Evolutionary conservation across 2,797 vertebrate species (phyloP), one percentile per base, ranked within the genome.

Genomic region (Leptatherina wallacei): DNA sequence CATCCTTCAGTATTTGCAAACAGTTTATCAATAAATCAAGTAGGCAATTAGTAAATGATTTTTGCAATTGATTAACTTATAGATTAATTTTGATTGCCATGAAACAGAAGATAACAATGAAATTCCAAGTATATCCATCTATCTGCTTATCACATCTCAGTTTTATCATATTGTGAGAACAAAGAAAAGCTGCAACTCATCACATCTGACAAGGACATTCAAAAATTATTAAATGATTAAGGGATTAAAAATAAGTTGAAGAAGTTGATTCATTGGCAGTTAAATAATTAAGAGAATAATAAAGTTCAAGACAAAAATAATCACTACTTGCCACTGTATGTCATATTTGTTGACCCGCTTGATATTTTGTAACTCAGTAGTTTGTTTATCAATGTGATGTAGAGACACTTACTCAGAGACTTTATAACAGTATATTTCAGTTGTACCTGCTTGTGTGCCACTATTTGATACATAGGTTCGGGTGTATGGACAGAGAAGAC

Each of bases 401-500:
- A 22, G 27, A 10, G 38, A 56, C 0, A 24, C 7, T 56, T 27
- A 3, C 1, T 65, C 33, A 32, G 29, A 22, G 33, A 57, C 38
- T 64, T 18, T 54, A 12, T 16, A 33, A 33, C 3, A 7, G 65
- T 55, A 76, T 33, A 4, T 11, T 65, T 54, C 9, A 66, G 38
- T 14, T 29, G 38, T 38, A 14, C 49, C 51, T 57, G 42, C 52
- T 67, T 55, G 3, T 51, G 78, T 70, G 73, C 13, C 69, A 35
- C 60, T 62, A 22, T 42, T 5, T 68, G 11, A 8, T 42, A 32
- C 61, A 44, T 38, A 58, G 59, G 30, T 55, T 79, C 35, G 42
- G 71, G 24, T 74, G 40, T 51, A 52, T 42, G 63, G 49, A 49
- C 54, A 29, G 29, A 30, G 52, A 51, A 60, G 61, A 56, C 77